Evolutionary conservation across 2,113 vertebrate genomes (phyloP).

Genomic region (Brachypteracias leptosomus): DNA sequence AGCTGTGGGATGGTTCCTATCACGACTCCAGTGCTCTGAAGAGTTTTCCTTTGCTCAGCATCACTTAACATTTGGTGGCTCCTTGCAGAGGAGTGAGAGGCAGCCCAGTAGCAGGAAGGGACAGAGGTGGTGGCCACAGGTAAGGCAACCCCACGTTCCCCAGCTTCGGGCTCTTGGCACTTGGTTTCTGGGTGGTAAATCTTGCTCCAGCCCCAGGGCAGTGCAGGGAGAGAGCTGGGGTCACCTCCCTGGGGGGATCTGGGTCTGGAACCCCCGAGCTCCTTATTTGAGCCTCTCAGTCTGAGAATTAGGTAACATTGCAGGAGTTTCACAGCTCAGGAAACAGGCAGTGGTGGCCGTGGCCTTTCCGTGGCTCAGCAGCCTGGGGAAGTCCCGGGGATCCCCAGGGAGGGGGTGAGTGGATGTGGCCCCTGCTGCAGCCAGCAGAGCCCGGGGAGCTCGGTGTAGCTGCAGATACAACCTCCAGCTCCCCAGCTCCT

Average conservation of each 20-base stretch:
- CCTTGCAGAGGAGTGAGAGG: not conserved
- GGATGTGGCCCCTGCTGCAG: not conserved
- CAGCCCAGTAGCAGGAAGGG: no score
- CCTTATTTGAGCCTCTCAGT: not conserved
- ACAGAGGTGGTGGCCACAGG: not conserved
- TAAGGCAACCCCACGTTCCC: rapidly evolving
- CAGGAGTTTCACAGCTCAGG: not conserved
- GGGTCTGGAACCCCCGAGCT: not conserved
- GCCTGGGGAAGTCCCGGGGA: not conserved
- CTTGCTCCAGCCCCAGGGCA: not conserved
- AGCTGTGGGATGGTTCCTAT: not conserved
- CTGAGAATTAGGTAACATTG: not conserved
- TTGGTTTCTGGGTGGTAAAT: rapidly evolving
- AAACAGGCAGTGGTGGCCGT: no score
- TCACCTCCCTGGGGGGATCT: rapidly evolving
- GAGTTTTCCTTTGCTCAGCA: not conserved
- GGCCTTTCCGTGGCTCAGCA: not conserved
- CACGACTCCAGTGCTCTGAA: rapidly evolving
- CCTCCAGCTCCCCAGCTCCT: not conserved
- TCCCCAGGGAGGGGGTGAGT: not conserved
- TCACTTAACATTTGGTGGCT: not conserved
- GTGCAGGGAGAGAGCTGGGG: rapidly evolving
- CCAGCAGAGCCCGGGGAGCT: not conserved
- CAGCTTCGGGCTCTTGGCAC: not conserved
- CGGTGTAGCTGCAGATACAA: rapidly evolving